Base-by-base conservation (phyloP, 1,140 invertebrate species). In the Manduca sexta region DNA sequence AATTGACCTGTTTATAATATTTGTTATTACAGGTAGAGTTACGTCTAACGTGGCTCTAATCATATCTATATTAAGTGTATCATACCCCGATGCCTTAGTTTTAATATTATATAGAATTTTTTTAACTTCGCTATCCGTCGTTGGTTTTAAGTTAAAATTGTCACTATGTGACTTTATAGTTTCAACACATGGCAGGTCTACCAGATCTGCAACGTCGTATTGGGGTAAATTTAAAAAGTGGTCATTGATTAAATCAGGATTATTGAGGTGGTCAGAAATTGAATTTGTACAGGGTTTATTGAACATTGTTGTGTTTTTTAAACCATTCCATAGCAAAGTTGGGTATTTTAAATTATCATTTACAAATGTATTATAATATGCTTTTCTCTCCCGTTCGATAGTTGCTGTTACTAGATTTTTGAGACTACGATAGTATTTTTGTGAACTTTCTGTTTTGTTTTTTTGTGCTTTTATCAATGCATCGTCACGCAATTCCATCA, bases 371-470 rank as follows among this genome's bases (percentile, higher is more conserved):
- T 53, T 53, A 12, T 37, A 53, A 21, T 47, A 53, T 8, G 51
- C 51, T 18, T 21, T 17, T 38, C 48, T 48, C 31, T 54, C 52
- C n/a, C 52, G 18, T 17, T 49, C 45, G 15, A 54, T 39, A 3
- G 52, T 18, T 2, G 21, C 34, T 7, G 40, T 48, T 13, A 43
- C 41, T n/a, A 30, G 40, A 15, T 54, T 54, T 34, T 34, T 42
- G n/a, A 54, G 34, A 16, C 6, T 44, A 7, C 40, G 33, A 17
- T 54, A 54, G 13, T 54, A 48, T 38, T 39, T 29, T 12, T 35
- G 31, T 13, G 31, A n/a, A 18, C 17, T 21, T 39, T 31, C 29
- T 13, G 14, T 45, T 40, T 34, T 40, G 13, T 17, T 35, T n/a
- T 11, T 21, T 13, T 21, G 49, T 13, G 49, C 13, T 39, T 21